Base-by-base conservation (phyloP, 2,113 vertebrate genomes). In the Coptodon bakossiorum region DNA sequence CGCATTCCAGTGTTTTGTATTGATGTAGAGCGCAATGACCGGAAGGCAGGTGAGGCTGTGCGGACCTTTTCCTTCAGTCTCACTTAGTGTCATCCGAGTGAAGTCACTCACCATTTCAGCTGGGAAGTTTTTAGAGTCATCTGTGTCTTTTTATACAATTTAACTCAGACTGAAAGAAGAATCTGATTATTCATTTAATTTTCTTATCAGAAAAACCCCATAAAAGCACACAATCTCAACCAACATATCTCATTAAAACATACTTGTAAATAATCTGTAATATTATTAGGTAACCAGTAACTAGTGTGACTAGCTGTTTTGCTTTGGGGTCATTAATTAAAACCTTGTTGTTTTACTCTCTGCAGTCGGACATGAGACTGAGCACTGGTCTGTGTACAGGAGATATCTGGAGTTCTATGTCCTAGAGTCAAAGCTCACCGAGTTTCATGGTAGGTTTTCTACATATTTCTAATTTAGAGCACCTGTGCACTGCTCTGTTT, bases 331-430 rank as follows among this genome's bases (percentile, higher is more conserved):
- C 11, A 10, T 29, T 63, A 29, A 3, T 34, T 54, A 48, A 36
- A 57, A 12, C 16, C 31, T 68, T 27, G 4, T 10, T 63, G 7
- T 82, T 43, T 73, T 31, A 22, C 34, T 61, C 85, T 50, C 56
- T 92, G 31, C 90, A 99, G 98, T 99, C 91, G 98, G 98, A 5
- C 98, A 98, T 79, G 98, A 98, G 86, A 97, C 97, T 45, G 98
- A 99, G 91, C 97, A 97, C 90, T 99, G 98, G 98, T 98, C 98
- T 85, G 98, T 99, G 29, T 99, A 98, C 94, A 97, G 98, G 94
- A 97, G 97, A 95, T 99, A 99, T 48, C 95, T 99, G 93, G 98
- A 99, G 92, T 99, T 99, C 95, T 99, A 99, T 9, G 98, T 98
- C 36, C 97, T 99, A 43, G 98, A 99, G 85, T 99, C 98, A 38